These are phyloP conservation scores for Narcine bancroftii DNA, from an alignment of 2,113 vertebrate genomes.

Conservation along the genomic window DNA sequence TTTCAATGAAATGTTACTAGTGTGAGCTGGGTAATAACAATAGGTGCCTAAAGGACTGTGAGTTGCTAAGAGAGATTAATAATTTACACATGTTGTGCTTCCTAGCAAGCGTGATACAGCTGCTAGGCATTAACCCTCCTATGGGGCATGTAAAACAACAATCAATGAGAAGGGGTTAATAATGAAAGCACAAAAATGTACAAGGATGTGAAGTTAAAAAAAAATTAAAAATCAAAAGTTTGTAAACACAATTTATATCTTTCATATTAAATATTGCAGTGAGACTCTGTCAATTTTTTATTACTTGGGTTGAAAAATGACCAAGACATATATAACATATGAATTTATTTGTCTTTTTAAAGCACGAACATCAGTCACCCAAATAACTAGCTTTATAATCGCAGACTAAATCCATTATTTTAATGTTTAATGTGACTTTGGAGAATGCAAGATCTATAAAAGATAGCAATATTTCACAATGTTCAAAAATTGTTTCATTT, in stretches of 20 bases:
- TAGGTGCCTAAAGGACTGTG: conserved; percentile 60
- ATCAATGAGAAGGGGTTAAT: conserved; percentile 55
- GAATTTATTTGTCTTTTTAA: background rate
- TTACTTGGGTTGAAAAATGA: conserved; percentile 3
- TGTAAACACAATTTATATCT: background rate
- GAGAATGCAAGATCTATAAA: background rate
- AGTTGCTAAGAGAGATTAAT: conserved; percentile 72
- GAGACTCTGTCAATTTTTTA: background rate
- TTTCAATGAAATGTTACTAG: conserved; percentile 22
- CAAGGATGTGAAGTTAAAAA: background rate
- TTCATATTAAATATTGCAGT: background rate
- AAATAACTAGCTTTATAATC: background rate
- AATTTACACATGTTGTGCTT: conserved; percentile 71
- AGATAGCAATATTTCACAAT: background rate
- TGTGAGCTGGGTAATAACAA: conserved; percentile 27
- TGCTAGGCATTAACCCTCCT: conserved; percentile 75
- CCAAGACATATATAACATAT: background rate
- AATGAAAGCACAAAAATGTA: conserved; percentile 13
- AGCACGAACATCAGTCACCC: background rate
- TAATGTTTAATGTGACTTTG: background rate
- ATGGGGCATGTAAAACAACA: conserved; percentile 66
- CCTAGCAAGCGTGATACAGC: conserved; percentile 65
- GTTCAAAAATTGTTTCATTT: background rate
- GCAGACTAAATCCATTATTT: background rate
- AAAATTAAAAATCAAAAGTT: conserved; percentile 13